Evolutionary conservation across 1,140 invertebrate species (phyloP), one percentile per base, ranked within the genome.

Genomic region (Drosophila suzukii): DNA sequence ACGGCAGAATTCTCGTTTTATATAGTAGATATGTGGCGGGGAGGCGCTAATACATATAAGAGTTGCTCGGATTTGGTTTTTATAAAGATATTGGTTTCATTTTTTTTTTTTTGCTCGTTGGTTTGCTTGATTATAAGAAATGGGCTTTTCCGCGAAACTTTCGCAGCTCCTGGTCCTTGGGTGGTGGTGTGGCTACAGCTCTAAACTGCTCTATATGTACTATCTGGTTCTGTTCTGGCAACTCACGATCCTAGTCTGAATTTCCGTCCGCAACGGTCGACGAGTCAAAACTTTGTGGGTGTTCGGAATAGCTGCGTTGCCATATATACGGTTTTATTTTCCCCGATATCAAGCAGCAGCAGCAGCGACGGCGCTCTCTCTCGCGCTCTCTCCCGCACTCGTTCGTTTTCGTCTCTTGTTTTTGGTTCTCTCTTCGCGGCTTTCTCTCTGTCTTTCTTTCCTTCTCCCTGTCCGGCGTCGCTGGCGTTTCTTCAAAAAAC

Each of bases 181-280:
- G 47, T 53, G 30, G 30, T 32, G 30, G 49, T 49, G 27, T 30
- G 47, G n/a, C 24, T 49, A 8, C 8, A 17, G 41, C 24, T 49
- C 27, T 27, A n/a, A n/a, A 32, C 32, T 54, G 24, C 11, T 46
- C 49, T 43, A 63, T 67, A 63, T 75, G 74, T 36, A 59, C 60
- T 57, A 44, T 66, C 32, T 43, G 47, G 63, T 46, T 43, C 7
- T 43, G 41, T 50, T 75, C 59, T 71, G 46, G 46, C 50, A 86
- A 89, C 83, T 86, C 81, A 85, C 81, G 81, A 86, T 86, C 57
- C 82, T 77, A 89, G 79, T 76, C 55, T 83, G 78, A 85, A 81
- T 54, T 78, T 78, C 78, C 83, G 88, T 91, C 89, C 89, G 89
- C 75, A 82, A 91, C 90, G 90, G 61, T 68, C 65, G 65, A 68